A percentile compares a stretch with the other conserved stretches of the same genome.
Evolutionary conservation across 2,113 vertebrate species (phyloP).

Genomic region (Carollia perspicillata): DNA sequence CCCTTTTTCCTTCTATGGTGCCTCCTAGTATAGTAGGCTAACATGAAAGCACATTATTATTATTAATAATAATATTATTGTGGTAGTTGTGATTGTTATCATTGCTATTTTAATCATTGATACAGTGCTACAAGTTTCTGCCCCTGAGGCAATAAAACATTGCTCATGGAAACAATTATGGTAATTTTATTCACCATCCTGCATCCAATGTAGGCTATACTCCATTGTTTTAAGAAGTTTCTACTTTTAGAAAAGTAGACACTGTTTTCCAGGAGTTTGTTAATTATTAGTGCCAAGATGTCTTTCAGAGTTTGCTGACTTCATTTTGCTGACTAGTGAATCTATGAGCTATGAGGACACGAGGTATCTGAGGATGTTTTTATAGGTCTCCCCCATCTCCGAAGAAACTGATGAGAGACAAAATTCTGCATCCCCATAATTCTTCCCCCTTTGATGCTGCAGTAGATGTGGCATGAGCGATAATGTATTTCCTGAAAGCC

Average conservation of each 20-base stretch:
- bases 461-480: constrained; percentile 56
- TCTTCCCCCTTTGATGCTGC: constrained; percentile 61
- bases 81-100: neutral
- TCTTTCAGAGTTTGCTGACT: neutral
- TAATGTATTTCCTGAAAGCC: constrained; percentile 68
- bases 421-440: constrained; percentile 39
- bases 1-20: neutral
- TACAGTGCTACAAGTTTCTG: neutral
- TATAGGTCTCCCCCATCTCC: constrained; percentile 56
- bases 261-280: neutral
- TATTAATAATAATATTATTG: neutral
- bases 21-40: neutral
- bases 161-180: neutral
- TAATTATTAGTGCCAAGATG: neutral
- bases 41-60: neutral
- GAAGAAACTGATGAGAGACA: constrained; percentile 61
- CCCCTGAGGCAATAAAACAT: neutral
- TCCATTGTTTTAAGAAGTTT: neutral
- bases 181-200: neutral
- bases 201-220: neutral
- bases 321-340: constrained; percentile 17
- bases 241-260: neutral
- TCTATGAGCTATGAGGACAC: neutral
- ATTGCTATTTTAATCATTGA: neutral
- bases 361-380: constrained; percentile 36